A percentile compares a stretch with the other conserved stretches of the same genome.
These are phyloP conservation scores for Cheilosia variabilis DNA, from an alignment of 2,888 invertebrate species.

Conservation along the genomic window DNA sequence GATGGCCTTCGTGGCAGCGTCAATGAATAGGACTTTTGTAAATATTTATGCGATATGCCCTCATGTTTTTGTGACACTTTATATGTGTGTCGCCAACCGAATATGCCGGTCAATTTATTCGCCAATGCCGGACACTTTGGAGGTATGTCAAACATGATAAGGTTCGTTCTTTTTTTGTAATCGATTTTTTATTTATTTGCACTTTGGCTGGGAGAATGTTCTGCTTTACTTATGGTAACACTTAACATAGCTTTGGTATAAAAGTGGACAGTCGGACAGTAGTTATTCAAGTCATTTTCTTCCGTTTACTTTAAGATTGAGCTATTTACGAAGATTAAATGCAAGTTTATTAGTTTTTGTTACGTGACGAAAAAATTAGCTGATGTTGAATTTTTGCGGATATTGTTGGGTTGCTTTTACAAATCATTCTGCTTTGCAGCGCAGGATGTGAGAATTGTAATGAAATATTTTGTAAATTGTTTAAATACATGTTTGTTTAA, in stretches of 20 bases:
- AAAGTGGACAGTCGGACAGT: conserved; percentile 11
- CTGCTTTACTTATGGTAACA: conserved; percentile 42
- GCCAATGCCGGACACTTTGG: conserved; percentile 91
- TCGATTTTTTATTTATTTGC: conserved; percentile 34
- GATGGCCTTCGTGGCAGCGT: conserved; percentile 82
- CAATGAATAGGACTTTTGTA: conserved; percentile 83
- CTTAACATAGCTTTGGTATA: conserved; percentile 71
- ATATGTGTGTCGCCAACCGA: conserved; percentile 92
- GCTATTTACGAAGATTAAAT: conserved; percentile 1
- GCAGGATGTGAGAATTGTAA: too few species aligned
- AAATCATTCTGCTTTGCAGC: too few species aligned
- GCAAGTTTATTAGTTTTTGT: conserved; percentile 4
- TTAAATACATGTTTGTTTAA: too few species aligned
- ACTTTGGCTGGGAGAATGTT: conserved; percentile 34
- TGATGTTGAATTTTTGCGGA: too few species aligned
- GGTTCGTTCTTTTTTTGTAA: conserved; percentile 9
- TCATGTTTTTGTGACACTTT: conserved; percentile 91
- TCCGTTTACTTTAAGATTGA: conserved; percentile 16
- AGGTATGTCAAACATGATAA: conserved; percentile 86
- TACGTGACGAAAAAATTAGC: not conserved
- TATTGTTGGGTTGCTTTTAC: too few species aligned
- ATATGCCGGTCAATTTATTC: conserved; percentile 90
- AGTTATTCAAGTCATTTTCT: conserved; percentile 57
- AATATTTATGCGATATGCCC: conserved; percentile 84
- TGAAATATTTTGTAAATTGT: too few species aligned